Evolutionary conservation across 2,797 vertebrate species (phyloP).

Genomic region (Fratercula arctica): DNA sequence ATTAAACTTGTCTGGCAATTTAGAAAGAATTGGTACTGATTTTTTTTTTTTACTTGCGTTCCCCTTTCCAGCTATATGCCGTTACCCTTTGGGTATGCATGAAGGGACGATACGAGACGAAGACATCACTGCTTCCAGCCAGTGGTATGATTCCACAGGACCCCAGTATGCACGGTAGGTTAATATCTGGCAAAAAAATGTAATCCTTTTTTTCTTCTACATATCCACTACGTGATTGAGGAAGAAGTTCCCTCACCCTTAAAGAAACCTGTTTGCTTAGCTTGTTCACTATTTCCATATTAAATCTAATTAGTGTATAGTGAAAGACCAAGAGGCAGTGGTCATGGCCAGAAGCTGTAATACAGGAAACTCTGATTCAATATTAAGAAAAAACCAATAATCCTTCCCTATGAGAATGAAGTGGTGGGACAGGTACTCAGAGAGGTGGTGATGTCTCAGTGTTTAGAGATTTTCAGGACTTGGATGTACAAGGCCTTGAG

Average conservation of each 20-base stretch:
- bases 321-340: not conserved
- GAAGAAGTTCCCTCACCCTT: not conserved
- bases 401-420: not conserved
- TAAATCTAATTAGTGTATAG: not conserved
- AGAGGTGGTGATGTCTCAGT: not conserved
- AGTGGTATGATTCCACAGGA: conserved; percentile 90
- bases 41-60: not conserved
- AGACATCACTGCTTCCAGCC: conserved; percentile 91
- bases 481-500: not conserved
- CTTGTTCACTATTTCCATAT: not conserved
- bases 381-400: not conserved
- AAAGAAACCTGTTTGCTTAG: not conserved
- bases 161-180: conserved; percentile 87
- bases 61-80: conserved; percentile 81
- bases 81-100: conserved; percentile 91
- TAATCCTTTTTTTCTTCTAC: not conserved
- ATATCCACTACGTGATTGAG: not conserved
- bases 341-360: not conserved
- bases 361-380: not conserved
- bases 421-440: not conserved
- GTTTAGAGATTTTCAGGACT: not conserved
- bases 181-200: not conserved
- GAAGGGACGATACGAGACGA: conserved; percentile 87
- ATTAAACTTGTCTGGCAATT: not conserved
- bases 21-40: not conserved